Evolutionary conservation across 2,113 vertebrate species (phyloP).

Genomic region (Sterna hirundo): DNA sequence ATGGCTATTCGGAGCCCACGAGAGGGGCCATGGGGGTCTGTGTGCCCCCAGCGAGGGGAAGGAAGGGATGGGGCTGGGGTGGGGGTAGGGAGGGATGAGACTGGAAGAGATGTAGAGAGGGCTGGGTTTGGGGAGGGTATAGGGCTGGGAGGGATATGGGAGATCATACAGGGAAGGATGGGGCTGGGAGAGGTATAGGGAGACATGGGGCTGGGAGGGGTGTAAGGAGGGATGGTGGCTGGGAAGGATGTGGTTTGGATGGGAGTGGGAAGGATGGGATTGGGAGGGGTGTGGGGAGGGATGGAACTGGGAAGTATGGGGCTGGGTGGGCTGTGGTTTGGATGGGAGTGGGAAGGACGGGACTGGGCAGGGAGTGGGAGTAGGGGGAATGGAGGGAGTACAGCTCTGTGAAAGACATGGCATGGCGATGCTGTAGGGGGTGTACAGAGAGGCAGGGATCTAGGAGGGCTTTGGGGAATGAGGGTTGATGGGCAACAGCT

Average conservation of each 20-base stretch:
- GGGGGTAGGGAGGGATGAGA: too few relatives aligned
- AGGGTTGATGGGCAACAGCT: background rate
- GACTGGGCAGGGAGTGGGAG: background rate
- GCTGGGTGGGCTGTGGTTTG: too few relatives aligned
- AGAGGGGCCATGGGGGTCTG: too few relatives aligned
- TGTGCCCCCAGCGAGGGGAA: background rate
- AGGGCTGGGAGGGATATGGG: background rate
- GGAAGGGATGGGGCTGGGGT: background rate
- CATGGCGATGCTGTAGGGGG: background rate
- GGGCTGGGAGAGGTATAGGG: background rate
- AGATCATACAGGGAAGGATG: background rate
- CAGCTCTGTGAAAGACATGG: background rate
- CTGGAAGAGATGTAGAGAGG: background rate
- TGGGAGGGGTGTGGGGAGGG: background rate
- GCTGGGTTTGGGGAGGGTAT: background rate
- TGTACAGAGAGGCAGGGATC: background rate
- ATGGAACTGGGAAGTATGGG: background rate
- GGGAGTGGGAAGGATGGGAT: background rate
- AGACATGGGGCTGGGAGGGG: background rate
- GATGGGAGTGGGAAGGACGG: too few relatives aligned
- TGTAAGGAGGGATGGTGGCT: too few relatives aligned
- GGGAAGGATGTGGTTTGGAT: too few relatives aligned
- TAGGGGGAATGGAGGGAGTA: too few relatives aligned
- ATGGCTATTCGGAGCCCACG: background rate
- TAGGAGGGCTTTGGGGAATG: background rate